Percentiles rank a stretch among this genome's conserved stretches.
These are phyloP conservation scores for Lethenteron camtschaticum DNA, from an alignment of 2,113 vertebrate genomes.

Conservation along the genomic window DNA sequence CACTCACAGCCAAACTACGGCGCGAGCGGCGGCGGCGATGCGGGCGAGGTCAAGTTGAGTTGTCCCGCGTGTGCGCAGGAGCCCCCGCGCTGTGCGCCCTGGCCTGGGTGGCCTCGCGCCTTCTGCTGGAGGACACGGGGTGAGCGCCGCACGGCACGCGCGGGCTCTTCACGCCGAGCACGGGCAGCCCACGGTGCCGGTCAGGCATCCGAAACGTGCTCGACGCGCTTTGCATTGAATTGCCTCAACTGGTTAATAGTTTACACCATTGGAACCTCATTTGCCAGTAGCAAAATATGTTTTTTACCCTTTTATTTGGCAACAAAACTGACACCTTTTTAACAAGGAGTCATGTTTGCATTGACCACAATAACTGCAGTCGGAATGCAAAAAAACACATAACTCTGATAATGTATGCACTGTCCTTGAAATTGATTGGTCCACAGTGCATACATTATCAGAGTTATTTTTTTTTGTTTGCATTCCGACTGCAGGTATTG, in stretches of 20 bases:
- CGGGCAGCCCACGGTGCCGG: background rate
- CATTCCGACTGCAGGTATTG: no score
- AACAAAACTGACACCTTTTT: no score
- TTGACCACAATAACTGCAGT: no score
- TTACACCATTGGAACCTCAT: background rate
- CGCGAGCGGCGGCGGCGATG: background rate
- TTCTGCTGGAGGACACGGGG: conserved; percentile 56
- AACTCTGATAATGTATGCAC: no score
- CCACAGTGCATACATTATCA: no score
- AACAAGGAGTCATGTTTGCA: no score
- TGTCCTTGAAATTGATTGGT: no score
- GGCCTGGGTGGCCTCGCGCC: conserved; percentile 42
- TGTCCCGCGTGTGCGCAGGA: conserved; percentile 24
- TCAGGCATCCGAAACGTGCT: background rate
- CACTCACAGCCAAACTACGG: no score
- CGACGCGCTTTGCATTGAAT: background rate
- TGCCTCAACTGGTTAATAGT: background rate
- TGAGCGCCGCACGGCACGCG: conserved; percentile 18
- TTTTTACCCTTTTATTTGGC: no score
- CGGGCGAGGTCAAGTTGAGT: conserved; percentile 8
- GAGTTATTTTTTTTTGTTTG: no score
- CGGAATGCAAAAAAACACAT: background rate
- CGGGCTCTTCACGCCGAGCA: background rate
- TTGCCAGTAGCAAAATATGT: background rate
- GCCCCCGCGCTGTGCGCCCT: conserved; percentile 34